Conservation (phyloP, 1,140 invertebrate species). For the Apis dorsata region DNA sequence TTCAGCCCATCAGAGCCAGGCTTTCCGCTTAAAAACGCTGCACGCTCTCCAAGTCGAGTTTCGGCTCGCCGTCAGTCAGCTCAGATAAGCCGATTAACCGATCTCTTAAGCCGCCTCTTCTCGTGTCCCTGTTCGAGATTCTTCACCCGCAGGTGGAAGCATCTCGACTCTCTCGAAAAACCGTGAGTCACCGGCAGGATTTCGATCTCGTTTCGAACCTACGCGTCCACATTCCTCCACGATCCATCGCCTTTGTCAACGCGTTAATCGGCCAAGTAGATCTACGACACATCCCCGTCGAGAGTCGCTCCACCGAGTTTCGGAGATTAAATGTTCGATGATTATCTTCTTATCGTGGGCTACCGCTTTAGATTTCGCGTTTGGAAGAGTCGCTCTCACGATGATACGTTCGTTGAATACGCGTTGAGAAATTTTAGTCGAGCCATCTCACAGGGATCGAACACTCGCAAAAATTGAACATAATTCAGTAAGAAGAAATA, state of each 20-base stretch:
- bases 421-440: background rate
- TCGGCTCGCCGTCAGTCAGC: constrained; percentile 6
- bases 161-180: background rate
- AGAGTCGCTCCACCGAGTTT: constrained; percentile 13
- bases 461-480: no score
- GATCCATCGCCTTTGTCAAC: constrained; percentile 53
- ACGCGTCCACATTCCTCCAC: constrained; percentile 31
- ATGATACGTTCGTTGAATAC: background rate
- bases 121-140: constrained; percentile 35
- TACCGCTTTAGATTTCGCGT: constrained; percentile 11
- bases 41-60: constrained; percentile 17
- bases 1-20: constrained; percentile 9
- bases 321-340: constrained; percentile 20
- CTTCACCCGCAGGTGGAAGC: constrained; percentile 21
- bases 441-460: background rate
- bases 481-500: no score
- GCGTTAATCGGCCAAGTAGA: constrained; percentile 44
- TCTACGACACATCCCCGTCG: constrained; percentile 43
- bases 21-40: constrained; percentile 7
- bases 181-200: constrained; percentile 28
- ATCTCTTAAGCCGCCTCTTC: constrained; percentile 62
- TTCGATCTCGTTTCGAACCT: constrained; percentile 42
- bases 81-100: constrained; percentile 57
- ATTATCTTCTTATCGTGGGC: constrained; percentile 27
- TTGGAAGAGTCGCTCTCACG: constrained; percentile 1